Percentiles rank a stretch among this genome's conserved stretches.
These are phyloP conservation scores for Geococcyx californianus DNA, from an alignment of 2,113 vertebrate genomes.

Conservation along the genomic window DNA sequence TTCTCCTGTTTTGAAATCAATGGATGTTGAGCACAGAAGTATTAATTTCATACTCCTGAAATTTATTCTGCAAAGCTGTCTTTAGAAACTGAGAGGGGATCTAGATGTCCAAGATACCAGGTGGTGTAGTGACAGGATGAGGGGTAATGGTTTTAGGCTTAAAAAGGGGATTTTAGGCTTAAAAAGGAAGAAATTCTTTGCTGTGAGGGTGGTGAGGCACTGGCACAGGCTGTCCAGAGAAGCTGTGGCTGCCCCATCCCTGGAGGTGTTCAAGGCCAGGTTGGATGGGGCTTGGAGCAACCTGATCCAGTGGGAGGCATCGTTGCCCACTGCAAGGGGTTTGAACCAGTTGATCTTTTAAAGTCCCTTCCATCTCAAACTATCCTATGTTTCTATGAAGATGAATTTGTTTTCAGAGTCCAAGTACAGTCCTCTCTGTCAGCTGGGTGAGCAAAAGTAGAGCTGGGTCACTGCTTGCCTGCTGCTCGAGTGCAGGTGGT, in stretches of 20 bases:
- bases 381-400: neutral
- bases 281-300: fast-evolving
- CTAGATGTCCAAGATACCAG: neutral
- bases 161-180: neutral
- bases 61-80: neutral
- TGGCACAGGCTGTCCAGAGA: neutral
- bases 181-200: neutral
- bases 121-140: neutral
- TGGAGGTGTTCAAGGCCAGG: neutral
- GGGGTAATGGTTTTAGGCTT: neutral
- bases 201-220: neutral
- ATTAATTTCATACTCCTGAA: neutral
- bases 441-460: neutral
- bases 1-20: neutral
- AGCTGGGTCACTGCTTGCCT: neutral
- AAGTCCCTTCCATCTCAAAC: neutral
- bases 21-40: neutral
- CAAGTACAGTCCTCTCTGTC: neutral
- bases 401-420: neutral
- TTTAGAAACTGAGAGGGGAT: neutral
- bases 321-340: fast-evolving
- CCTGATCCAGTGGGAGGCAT: fast-evolving
- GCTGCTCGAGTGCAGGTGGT: fast-evolving
- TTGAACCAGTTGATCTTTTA: neutral
- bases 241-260: neutral